phyloP scores from a whole-genome alignment of 23 tunicate species.

The Botrylloides violaceus region DNA sequence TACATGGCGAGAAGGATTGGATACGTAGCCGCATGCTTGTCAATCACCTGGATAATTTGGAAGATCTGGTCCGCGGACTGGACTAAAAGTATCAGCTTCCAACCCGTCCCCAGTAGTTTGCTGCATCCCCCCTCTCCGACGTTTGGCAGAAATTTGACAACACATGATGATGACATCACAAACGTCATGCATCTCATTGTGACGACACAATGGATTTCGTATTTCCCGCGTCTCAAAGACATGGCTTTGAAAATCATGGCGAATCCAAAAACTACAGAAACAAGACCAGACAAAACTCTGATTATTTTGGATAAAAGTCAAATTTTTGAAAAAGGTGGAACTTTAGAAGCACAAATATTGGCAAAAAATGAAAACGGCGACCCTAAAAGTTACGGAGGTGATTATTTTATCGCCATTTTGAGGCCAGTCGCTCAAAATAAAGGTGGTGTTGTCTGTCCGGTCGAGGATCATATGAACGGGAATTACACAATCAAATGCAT shows the following conservation, averaged over 20 bases:
- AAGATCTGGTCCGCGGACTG: no score
- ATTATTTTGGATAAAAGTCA: not conserved
- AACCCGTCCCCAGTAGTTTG: no score
- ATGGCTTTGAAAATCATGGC: not conserved
- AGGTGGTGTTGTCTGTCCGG: slow-evolving; percentile 34
- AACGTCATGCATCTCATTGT: no score
- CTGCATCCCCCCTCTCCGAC: no score
- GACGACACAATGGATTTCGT: not conserved
- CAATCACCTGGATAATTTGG: no score
- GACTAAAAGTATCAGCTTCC: no score
- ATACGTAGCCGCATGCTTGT: no score
- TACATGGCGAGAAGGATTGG: no score
- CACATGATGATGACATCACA: no score
- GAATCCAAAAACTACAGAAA: not conserved
- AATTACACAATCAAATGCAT: slow-evolving; percentile 28
- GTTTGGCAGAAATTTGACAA: no score
- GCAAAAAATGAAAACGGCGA: slow-evolving; percentile 26
- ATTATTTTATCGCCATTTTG: slow-evolving; percentile 30
- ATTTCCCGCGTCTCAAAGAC: not conserved
- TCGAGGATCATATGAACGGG: slow-evolving; percentile 32
- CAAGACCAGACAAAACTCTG: not conserved
- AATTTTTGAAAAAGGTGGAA: slow-evolving; percentile 16
- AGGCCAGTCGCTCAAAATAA: not conserved
- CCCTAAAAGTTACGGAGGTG: slow-evolving; percentile 36
- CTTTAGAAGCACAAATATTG: slow-evolving; percentile 3